These are phyloP conservation scores for Rhingia campestris DNA, from an alignment of 2,888 invertebrate genomes.

Conservation along the genomic window DNA sequence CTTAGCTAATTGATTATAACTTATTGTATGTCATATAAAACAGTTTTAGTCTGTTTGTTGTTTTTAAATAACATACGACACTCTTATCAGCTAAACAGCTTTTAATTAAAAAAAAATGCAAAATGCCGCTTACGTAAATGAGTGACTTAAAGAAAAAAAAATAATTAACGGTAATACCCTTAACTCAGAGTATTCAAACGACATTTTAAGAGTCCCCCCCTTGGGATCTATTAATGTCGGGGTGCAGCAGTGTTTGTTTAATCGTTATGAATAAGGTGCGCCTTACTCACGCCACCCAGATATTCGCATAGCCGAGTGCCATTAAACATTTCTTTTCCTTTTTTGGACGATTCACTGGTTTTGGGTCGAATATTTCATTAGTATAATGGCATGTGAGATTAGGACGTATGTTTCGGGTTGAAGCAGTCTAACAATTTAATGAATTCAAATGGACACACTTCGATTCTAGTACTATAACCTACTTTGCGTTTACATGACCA, in stretches of 20 bases:
- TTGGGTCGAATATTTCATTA: constrained; percentile 17
- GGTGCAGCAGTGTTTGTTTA: constrained; percentile 61
- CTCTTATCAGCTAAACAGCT: constrained; percentile 43
- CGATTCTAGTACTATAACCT: no score
- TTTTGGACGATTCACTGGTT: constrained; percentile 26
- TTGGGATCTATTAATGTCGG: constrained; percentile 5
- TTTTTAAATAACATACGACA: constrained; percentile 1
- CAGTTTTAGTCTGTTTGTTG: background rate
- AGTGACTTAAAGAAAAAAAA: constrained; percentile 3
- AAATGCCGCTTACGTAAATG: constrained; percentile 40
- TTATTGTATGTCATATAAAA: background rate
- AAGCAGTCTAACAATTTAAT: background rate
- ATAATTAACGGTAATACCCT: constrained; percentile 23
- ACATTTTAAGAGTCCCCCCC: background rate
- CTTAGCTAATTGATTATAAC: constrained; percentile 6
- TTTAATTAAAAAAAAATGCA: constrained; percentile 4
- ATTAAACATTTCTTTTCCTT: background rate
- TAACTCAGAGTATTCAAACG: background rate
- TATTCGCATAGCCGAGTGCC: constrained; percentile 11
- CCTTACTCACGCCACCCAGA: constrained; percentile 45
- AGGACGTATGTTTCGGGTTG: background rate
- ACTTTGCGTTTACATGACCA: no score
- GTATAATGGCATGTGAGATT: constrained; percentile 25
- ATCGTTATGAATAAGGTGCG: constrained; percentile 71
- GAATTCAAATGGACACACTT: no score